phyloP scores from a whole-genome alignment of 2,797 vertebrate species.

The Falco concolor region DNA sequence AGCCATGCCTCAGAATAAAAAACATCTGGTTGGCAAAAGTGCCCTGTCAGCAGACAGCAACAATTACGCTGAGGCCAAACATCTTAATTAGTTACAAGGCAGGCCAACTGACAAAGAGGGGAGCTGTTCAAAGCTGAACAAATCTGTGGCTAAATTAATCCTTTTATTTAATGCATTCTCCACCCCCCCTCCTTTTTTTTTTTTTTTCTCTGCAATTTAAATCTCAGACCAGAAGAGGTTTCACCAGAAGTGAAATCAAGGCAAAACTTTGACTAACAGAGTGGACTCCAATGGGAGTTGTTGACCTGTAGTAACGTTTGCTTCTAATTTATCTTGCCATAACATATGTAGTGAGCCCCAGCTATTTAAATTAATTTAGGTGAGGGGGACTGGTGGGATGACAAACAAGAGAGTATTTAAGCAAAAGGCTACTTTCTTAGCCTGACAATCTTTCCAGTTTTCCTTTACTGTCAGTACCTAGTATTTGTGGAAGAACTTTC shows the following conservation, averaged over 20 bases:
- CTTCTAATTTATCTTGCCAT: neutral
- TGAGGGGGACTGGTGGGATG: neutral
- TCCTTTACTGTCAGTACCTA: neutral
- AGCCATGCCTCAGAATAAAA: slow-evolving; percentile 41
- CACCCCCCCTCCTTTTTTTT: too few species aligned
- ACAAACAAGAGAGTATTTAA: neutral
- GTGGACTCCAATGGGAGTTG: neutral
- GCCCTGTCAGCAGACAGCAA: slow-evolving; percentile 63
- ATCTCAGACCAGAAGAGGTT: neutral
- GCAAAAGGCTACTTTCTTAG: neutral
- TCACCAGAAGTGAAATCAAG: neutral
- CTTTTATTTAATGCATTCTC: neutral
- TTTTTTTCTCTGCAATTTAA: neutral
- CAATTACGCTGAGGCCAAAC: slow-evolving; percentile 61
- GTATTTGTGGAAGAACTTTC: neutral
- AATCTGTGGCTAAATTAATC: neutral
- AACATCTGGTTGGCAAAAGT: slow-evolving; percentile 65
- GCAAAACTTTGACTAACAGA: neutral
- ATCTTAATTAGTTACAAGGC: slow-evolving; percentile 62
- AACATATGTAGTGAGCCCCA: neutral
- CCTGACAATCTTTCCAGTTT: neutral
- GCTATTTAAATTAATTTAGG: neutral
- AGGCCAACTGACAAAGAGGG: slow-evolving; percentile 10
- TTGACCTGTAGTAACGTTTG: neutral
- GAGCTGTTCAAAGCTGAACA: slow-evolving; percentile 28